Percentiles rank a stretch among this genome's conserved stretches.
These are phyloP conservation scores for Sebastes hubbsi DNA, from an alignment of 2,797 vertebrate species.

Conservation along the genomic window DNA sequence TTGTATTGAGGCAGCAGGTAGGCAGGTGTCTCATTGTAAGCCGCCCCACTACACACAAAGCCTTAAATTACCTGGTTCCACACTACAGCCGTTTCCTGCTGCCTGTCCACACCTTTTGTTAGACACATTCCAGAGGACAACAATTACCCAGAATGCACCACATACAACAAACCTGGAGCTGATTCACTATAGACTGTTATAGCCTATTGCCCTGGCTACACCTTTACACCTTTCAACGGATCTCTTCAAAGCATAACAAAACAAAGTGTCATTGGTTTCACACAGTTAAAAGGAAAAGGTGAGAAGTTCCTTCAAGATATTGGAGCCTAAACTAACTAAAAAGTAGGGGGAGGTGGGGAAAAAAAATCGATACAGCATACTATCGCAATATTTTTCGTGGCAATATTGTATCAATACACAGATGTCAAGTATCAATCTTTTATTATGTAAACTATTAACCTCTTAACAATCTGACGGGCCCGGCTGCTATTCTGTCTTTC, in stretches of 20 bases:
- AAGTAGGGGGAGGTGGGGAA: not conserved
- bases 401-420: too few species aligned
- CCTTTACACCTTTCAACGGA: not conserved
- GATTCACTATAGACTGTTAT: slow-evolving; percentile 14
- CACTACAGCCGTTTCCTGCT: slow-evolving; percentile 42
- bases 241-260: slow-evolving; percentile 7
- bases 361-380: too few species aligned
- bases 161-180: slow-evolving; percentile 30
- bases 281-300: slow-evolving; percentile 5
- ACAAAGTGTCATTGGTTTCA: slow-evolving; percentile 12
- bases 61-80: slow-evolving; percentile 59
- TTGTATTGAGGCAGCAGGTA: slow-evolving; percentile 48
- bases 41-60: slow-evolving; percentile 50
- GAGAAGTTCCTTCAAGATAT: not conserved
- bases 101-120: slow-evolving; percentile 67
- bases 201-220: not conserved
- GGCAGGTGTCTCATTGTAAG: slow-evolving; percentile 68
- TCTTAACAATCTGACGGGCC: too few species aligned
- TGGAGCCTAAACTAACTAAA: not conserved
- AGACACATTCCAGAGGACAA: slow-evolving; percentile 56
- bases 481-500: too few species aligned
- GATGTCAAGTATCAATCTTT: too few species aligned
- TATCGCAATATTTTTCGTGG: too few species aligned
- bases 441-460: too few species aligned
- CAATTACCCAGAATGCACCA: slow-evolving; percentile 57